Evolutionary conservation across 2,888 invertebrate genomes (phyloP).

Genomic region (Drosophila glabriapex): DNA sequence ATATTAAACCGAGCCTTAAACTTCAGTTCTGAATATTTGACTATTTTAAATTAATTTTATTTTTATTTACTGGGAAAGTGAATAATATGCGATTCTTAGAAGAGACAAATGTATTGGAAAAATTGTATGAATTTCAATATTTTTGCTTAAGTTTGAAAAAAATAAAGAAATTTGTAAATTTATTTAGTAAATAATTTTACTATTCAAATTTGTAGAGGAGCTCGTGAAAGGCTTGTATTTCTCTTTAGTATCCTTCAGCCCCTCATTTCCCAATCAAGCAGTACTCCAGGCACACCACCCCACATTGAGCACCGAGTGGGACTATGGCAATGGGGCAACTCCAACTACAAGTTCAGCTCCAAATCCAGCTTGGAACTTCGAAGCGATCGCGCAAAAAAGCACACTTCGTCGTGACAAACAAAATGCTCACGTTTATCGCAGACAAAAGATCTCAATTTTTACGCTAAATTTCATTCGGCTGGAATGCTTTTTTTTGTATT

Average conservation of each 20-base stretch:
- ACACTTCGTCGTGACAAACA: slow-evolving; percentile 84
- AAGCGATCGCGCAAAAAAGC: slow-evolving; percentile 77
- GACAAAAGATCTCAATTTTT: slow-evolving; percentile 82
- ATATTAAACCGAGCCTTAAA: not conserved
- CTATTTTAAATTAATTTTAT: not conserved
- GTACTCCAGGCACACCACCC: not conserved
- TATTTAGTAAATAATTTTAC: not conserved
- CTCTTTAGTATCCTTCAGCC: not conserved
- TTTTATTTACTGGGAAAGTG: not conserved
- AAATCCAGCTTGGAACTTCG: slow-evolving; percentile 31
- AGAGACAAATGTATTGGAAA: not conserved
- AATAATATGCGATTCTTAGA: not conserved
- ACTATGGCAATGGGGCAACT: slow-evolving; percentile 15
- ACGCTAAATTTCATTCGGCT: slow-evolving; percentile 74
- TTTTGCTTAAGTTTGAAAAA: not conserved
- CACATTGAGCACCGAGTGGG: not conserved
- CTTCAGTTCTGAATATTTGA: not conserved
- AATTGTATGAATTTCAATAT: not conserved
- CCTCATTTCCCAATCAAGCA: not conserved
- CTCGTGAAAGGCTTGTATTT: not conserved
- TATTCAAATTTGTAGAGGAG: not conserved
- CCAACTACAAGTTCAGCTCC: slow-evolving; percentile 15
- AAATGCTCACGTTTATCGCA: slow-evolving; percentile 83
- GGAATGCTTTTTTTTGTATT: slow-evolving; percentile 29
- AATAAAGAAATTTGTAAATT: not conserved